Conservation (phyloP, 2,797 vertebrate genomes). For the Halcyon chelicuti region DNA sequence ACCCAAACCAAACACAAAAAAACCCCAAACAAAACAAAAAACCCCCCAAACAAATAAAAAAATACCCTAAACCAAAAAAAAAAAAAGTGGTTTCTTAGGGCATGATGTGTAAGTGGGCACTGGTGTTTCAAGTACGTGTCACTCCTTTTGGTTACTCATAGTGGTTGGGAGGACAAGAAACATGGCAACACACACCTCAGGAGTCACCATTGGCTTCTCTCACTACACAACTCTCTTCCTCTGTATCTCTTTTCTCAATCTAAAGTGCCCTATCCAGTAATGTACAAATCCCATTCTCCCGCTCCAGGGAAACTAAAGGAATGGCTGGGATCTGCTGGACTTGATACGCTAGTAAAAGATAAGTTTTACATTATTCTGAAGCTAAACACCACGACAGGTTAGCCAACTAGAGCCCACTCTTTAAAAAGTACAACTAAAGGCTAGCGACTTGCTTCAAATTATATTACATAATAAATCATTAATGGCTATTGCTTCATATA, state of each 20-base stretch:
- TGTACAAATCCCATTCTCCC: background rate
- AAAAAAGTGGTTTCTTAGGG: background rate
- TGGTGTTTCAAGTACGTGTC: background rate
- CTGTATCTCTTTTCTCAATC: background rate
- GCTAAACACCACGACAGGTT: background rate
- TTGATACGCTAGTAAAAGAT: background rate
- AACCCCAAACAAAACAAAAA: no score
- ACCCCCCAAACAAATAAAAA: no score
- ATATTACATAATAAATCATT: background rate
- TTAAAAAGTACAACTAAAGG: background rate
- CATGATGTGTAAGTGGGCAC: background rate
- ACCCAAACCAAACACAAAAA: no score
- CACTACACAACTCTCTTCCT: background rate
- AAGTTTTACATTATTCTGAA: background rate
- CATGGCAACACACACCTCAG: background rate
- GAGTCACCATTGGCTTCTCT: background rate
- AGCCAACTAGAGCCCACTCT: background rate
- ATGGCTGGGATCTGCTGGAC: background rate
- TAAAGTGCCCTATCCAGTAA: background rate
- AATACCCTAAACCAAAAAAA: no score
- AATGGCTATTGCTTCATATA: background rate
- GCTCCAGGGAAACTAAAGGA: background rate
- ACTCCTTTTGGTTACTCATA: background rate
- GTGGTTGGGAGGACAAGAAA: background rate
- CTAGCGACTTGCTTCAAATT: background rate